Evolutionary conservation across 2,888 invertebrate genomes (phyloP).

Genomic region (Pristionchus arcanus): DNA sequence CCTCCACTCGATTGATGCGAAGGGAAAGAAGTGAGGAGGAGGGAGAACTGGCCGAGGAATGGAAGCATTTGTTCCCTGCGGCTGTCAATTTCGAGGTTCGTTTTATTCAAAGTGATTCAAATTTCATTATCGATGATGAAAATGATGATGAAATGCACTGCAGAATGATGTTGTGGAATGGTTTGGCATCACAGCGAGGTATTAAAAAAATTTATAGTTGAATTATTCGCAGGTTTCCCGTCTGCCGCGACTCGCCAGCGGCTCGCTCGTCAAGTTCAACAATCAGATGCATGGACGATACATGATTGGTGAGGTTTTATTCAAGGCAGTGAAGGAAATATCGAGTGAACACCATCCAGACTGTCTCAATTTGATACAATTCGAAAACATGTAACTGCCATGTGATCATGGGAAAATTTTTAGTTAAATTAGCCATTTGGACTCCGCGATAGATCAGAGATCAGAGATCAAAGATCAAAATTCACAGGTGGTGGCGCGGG

Average conservation of each 20-base stretch:
- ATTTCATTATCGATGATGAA: not conserved
- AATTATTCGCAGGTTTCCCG: not conserved
- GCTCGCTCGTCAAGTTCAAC: not conserved
- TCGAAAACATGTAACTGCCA: no score
- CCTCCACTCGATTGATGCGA: not conserved
- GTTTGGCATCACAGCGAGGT: not conserved
- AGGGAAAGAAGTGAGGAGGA: not conserved
- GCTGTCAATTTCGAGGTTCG: conserved; percentile 27
- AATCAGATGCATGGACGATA: not conserved
- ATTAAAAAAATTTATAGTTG: not conserved
- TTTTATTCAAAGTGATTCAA: no score
- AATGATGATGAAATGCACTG: not conserved
- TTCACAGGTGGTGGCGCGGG: conserved; percentile 1
- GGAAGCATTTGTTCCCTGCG: conserved; percentile 34
- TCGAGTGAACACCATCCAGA: not conserved
- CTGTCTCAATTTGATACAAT: no score
- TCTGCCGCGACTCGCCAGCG: not conserved
- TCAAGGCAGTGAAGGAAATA: no score
- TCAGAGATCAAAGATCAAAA: not conserved
- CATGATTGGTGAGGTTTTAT: conserved; percentile 32
- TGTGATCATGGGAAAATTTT: no score
- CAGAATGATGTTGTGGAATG: not conserved
- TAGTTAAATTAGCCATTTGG: no score
- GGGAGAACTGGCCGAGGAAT: conserved; percentile 25
- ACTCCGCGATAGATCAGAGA: not conserved